Evolutionary conservation across 2,113 vertebrate species (phyloP).

Genomic region (Gymnogyps californianus): DNA sequence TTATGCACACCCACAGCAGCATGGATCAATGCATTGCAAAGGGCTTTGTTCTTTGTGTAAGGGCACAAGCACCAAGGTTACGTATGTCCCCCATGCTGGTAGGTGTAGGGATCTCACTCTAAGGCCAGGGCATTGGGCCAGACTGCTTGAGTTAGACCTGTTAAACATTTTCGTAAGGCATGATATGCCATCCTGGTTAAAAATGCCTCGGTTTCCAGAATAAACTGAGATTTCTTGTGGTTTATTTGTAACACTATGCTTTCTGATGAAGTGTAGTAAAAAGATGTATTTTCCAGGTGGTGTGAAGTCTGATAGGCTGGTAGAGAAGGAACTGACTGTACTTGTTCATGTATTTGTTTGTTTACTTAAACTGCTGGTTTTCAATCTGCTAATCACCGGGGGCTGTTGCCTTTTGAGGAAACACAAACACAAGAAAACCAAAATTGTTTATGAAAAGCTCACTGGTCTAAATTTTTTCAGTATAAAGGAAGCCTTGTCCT

Average conservation of each 20-base stretch:
- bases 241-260: background rate
- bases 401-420: background rate
- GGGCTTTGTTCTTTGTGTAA: background rate
- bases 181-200: background rate
- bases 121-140: background rate
- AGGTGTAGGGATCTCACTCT: background rate
- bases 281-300: background rate
- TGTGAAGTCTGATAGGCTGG: background rate
- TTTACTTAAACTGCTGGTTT: background rate
- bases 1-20: background rate
- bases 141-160: background rate
- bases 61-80: background rate
- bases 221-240: background rate
- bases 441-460: background rate
- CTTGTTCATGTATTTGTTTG: background rate
- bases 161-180: background rate
- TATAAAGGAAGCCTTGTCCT: background rate
- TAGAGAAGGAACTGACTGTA: background rate
- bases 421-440: background rate
- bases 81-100: background rate
- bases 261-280: background rate
- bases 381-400: background rate
- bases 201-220: background rate
- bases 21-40: background rate
- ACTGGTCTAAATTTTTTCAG: background rate